These are phyloP conservation scores for Chiloscyllium punctatum DNA, from an alignment of 2,797 vertebrate genomes.

Conservation along the genomic window DNA sequence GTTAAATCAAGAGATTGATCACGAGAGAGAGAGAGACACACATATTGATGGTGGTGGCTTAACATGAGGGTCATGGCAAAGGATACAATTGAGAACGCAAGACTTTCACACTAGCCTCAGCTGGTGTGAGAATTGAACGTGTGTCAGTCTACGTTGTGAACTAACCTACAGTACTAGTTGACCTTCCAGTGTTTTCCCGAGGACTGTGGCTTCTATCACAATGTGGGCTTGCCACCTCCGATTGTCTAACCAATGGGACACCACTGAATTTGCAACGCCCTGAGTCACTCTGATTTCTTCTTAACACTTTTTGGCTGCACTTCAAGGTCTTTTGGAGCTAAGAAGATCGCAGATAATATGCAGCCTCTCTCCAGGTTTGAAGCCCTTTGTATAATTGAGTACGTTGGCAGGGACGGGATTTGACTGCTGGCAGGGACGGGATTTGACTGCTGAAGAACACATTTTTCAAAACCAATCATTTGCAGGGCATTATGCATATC, in stretches of 20 bases:
- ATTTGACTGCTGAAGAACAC: not conserved
- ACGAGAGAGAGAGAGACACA: no score
- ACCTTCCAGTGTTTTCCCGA: no score
- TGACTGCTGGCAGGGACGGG: not conserved
- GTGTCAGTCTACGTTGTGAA: no score
- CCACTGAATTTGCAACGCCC: not conserved
- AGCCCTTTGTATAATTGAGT: not conserved
- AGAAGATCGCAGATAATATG: not conserved
- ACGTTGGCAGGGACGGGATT: not conserved
- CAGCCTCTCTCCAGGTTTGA: not conserved
- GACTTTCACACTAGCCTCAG: no score
- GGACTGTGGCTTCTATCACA: not conserved
- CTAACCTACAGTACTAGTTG: no score
- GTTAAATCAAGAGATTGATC: not conserved
- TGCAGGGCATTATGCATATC: constrained; percentile 19
- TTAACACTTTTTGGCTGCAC: not conserved
- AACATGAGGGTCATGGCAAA: no score
- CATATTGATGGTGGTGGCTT: no score
- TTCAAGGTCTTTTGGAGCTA: not conserved
- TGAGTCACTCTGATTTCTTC: not conserved
- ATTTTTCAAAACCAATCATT: constrained; percentile 16
- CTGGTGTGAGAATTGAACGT: no score
- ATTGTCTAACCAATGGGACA: not conserved
- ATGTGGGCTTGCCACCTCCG: not conserved
- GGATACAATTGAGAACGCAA: no score